phyloP scores from a whole-genome alignment of 2,113 vertebrate species.

The human region DNA sequence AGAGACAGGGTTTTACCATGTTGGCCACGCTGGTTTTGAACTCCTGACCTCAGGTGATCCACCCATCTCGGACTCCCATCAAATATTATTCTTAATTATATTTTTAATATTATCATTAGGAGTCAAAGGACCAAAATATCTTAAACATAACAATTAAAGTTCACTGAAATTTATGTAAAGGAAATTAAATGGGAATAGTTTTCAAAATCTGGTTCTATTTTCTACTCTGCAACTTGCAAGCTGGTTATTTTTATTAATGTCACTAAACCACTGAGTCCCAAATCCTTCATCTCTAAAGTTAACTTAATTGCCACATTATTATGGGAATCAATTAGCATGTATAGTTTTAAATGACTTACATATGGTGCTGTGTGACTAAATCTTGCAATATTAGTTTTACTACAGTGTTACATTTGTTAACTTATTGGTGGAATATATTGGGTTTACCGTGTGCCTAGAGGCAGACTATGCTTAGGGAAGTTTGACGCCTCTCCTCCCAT shows the following conservation, averaged over 20 bases:
- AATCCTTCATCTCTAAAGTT: not conserved
- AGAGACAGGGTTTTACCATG: too few relatives aligned
- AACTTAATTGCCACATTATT: not conserved
- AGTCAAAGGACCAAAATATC: not conserved
- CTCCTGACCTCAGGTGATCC: too few relatives aligned
- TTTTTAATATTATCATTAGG: not conserved
- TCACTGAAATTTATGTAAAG: not conserved
- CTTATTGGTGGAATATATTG: not conserved
- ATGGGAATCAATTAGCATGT: not conserved
- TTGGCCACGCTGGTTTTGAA: too few relatives aligned
- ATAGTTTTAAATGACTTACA: not conserved
- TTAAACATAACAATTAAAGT: not conserved
- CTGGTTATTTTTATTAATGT: not conserved
- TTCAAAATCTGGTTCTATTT: not conserved
- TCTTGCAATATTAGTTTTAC: not conserved
- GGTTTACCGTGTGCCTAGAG: accelerated
- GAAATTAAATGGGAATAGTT: not conserved
- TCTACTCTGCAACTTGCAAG: not conserved
- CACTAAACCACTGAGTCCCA: not conserved
- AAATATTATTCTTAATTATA: not conserved
- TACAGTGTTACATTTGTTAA: not conserved
- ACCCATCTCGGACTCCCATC: not conserved
- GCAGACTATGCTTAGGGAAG: not conserved
- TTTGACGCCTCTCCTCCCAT: not conserved
- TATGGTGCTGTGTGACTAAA: not conserved